phyloP scores from a whole-genome alignment of 2,113 vertebrate species.

The Uropsilus gracilis region DNA sequence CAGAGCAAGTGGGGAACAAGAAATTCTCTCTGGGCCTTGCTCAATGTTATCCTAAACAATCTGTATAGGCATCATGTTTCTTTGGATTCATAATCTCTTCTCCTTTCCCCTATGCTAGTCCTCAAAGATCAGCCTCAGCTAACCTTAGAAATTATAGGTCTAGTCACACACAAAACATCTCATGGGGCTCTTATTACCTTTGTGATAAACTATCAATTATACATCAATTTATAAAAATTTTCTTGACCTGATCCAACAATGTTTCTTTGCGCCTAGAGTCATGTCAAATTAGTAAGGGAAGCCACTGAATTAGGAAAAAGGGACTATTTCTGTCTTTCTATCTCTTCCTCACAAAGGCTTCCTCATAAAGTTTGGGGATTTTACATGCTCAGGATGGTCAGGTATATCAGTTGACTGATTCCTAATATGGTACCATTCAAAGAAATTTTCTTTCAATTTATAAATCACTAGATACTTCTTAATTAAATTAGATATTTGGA shows the following conservation, averaged over 20 bases:
- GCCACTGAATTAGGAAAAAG: background rate
- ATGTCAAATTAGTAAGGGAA: background rate
- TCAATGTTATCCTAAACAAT: background rate
- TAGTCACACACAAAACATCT: background rate
- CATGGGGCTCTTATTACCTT: background rate
- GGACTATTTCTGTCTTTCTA: background rate
- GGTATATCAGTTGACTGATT: background rate
- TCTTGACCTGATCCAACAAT: background rate
- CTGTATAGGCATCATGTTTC: background rate
- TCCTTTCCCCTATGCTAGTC: background rate
- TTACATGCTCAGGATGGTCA: background rate
- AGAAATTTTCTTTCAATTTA: background rate
- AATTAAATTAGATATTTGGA: conserved; percentile 20
- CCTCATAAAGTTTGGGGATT: background rate
- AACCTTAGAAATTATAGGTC: background rate
- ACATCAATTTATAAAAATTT: background rate
- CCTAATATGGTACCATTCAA: background rate
- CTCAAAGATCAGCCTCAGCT: background rate
- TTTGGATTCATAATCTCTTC: background rate
- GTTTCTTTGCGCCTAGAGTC: background rate
- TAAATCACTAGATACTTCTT: background rate
- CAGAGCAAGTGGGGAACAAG: background rate
- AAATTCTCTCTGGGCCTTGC: background rate
- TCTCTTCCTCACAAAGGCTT: background rate
- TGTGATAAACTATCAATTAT: background rate